phyloP scores from a whole-genome alignment of 2,113 vertebrate genomes.

The Oryzias celebensis region DNA sequence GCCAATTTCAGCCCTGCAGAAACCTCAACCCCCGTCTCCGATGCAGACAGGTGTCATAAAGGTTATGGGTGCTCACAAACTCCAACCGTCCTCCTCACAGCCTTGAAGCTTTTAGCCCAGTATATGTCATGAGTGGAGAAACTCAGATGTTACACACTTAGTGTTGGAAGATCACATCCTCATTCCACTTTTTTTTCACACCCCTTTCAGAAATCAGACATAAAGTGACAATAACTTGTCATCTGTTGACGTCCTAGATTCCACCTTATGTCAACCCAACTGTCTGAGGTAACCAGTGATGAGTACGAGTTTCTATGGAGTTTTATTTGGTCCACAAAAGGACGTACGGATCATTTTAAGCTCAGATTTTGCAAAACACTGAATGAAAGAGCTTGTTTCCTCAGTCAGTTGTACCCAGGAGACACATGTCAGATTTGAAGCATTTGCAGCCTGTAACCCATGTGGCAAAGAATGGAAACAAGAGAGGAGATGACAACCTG shows the following conservation, averaged over 20 bases:
- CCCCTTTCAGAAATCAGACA: background rate
- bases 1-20: background rate
- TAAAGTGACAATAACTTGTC: background rate
- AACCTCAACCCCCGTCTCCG: background rate
- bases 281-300: background rate
- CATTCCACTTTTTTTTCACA: background rate
- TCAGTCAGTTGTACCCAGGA: background rate
- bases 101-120: no score
- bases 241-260: background rate
- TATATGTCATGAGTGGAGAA: no score
- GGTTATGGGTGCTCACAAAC: slow-evolving; percentile 1
- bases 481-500: no score
- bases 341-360: no score
- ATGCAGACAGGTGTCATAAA: background rate
- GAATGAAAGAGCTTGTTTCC: background rate
- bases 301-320: background rate
- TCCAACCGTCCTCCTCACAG: background rate
- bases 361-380: background rate
- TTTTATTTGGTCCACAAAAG: no score
- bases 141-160: no score
- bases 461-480: background rate
- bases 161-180: background rate
- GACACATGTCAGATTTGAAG: background rate
- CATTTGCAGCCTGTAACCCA: background rate
- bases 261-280: no score